Conservation (phyloP, 2,797 vertebrate genomes). For the Neosilurus hyrtlii region DNA sequence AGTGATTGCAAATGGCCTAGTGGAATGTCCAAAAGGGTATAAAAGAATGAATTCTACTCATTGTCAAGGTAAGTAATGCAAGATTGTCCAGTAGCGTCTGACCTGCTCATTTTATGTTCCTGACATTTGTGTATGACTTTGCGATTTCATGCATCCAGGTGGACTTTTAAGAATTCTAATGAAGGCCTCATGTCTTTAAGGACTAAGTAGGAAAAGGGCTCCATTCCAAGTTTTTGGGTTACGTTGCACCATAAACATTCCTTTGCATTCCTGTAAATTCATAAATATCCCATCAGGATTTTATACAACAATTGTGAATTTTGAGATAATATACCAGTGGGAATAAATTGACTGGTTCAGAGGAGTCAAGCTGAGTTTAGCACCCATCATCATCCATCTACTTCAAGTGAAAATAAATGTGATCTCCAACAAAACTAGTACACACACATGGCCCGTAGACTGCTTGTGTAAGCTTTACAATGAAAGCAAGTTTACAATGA, state of each 20-base stretch:
- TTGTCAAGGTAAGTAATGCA: constrained; percentile 84
- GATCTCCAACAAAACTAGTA: neutral
- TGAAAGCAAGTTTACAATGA: constrained; percentile 15
- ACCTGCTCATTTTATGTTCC: constrained; percentile 7
- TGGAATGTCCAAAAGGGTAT: constrained; percentile 91
- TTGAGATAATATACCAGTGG: constrained; percentile 50
- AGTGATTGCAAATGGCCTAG: constrained; percentile 85
- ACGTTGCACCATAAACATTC: constrained; percentile 9
- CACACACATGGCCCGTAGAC: neutral
- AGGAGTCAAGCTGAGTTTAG: constrained; percentile 60
- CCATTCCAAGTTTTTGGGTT: neutral
- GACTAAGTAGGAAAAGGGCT: constrained; percentile 20
- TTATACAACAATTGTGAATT: constrained; percentile 52
- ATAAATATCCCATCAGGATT: constrained; percentile 34
- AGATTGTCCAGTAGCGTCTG: constrained; percentile 30
- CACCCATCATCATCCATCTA: constrained; percentile 55
- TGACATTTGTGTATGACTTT: constrained; percentile 16
- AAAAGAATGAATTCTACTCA: constrained; percentile 89
- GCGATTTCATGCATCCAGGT: constrained; percentile 33
- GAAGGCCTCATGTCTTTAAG: constrained; percentile 9
- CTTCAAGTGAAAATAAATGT: constrained; percentile 19
- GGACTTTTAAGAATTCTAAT: constrained; percentile 36
- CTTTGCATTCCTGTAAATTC: neutral
- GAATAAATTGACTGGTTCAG: constrained; percentile 61
- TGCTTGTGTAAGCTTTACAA: neutral